Conservation (phyloP, 2,113 vertebrate genomes). For the Lamprotornis superbus region DNA sequence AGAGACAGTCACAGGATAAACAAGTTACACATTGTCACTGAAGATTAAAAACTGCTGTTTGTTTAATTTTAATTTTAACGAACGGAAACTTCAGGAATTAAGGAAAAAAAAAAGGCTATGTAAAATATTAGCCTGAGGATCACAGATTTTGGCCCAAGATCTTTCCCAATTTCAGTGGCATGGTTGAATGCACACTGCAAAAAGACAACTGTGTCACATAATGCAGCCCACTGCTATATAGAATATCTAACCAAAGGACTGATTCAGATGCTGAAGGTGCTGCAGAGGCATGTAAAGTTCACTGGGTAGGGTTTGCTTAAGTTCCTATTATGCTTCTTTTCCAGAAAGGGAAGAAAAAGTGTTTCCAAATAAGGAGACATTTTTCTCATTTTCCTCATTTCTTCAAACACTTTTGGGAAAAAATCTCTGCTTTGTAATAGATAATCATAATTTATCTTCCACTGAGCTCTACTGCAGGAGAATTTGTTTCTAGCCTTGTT, state of each 20-base stretch:
- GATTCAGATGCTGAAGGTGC: not conserved
- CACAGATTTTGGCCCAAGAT: not conserved
- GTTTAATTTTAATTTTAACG: not conserved
- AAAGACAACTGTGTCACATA: not conserved
- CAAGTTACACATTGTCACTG: not conserved
- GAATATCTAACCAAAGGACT: not conserved
- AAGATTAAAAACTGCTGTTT: not conserved
- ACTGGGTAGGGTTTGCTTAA: not conserved
- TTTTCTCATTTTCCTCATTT: not conserved
- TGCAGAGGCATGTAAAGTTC: not conserved
- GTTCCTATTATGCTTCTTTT: not conserved
- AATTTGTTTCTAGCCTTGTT: not conserved
- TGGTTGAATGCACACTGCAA: not conserved
- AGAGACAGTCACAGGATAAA: not conserved
- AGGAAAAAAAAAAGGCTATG: not conserved
- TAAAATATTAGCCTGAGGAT: not conserved
- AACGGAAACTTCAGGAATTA: not conserved
- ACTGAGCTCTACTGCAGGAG: not conserved
- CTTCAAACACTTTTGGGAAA: not conserved
- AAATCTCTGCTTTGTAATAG: not conserved
- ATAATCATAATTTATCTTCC: not conserved
- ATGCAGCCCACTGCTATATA: rapidly evolving
- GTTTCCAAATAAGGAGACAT: not conserved
- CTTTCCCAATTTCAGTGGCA: not conserved
- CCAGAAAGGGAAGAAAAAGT: not conserved